Base-by-base conservation (phyloP, 1,140 invertebrate genomes). In the Brachionus manjavacas region DNA sequence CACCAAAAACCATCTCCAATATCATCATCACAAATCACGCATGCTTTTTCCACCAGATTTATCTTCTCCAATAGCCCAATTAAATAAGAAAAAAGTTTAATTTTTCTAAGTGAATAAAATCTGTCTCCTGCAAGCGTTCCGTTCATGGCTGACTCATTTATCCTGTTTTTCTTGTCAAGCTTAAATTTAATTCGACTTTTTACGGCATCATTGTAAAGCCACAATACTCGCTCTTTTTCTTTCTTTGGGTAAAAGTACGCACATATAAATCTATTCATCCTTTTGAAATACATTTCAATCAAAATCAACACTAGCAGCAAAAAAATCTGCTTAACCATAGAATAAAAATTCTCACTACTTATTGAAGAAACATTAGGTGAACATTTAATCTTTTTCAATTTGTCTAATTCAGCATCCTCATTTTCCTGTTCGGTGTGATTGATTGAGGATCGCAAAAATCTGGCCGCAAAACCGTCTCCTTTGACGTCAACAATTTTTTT, bases 281-380 rank as follows among this genome's bases (percentile, higher is more conserved):
- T 28, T 64, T 80, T 80, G 6, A 80, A 31, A 52, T 80, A 80
- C 23, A 80, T 16, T 31, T 80, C 76, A n/a, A 55, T 3, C 9
- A 80, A 23, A 31, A 80, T 60, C 46, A 80, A 7, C 23, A 64
- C 12, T n/a, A 80, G 11, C 20, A 80, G 23, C 7, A 80, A 11
- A 55, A 80, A n/a, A 80, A 72, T 16, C 31, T 72, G 68, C 16
- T 8, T 39, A 39, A 41, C 8, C 3, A 72, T 43, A 41, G 7
- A 20, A 39, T 41, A 4, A 7, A 41, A 39, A n/a, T 72, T 20
- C 20, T 72, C 35, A 1, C 1, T 1, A 16, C 68, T 41, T 16
- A 72, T 12, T 39, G 28, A 39, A 41, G 12, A 35, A 41, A 72
- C n/a, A 39, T 1, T 72, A 23, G 68, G 68, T 16, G n/a, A 16